Conservation (phyloP, 2,113 vertebrate genomes). For the Arenaria interpres region DNA sequence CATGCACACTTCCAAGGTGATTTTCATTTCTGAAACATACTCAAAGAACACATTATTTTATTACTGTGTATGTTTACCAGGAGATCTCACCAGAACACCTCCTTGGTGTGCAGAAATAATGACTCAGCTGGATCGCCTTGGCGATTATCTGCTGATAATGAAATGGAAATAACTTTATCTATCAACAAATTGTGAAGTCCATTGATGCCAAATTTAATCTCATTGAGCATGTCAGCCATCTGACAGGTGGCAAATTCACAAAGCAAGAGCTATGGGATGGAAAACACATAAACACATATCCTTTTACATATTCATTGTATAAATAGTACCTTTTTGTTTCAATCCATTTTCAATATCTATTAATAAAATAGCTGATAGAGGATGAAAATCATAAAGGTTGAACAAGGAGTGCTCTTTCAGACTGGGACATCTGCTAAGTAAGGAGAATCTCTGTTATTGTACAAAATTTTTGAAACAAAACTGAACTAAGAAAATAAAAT, state of each 20-base stretch:
- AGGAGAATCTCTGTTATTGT: background rate
- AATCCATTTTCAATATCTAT: background rate
- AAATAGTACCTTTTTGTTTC: slow-evolving; percentile 43
- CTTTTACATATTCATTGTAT: slow-evolving; percentile 34
- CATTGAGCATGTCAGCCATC: slow-evolving; percentile 42
- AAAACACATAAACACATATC: slow-evolving; percentile 13
- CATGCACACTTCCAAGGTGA: background rate
- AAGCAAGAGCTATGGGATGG: slow-evolving; percentile 22
- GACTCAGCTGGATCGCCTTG: background rate
- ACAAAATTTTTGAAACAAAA: background rate
- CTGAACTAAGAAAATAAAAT: background rate
- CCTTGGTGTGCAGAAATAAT: background rate
- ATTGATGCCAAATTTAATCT: slow-evolving; percentile 39
- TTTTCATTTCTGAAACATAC: background rate
- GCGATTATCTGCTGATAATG: background rate
- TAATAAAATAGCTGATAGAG: slow-evolving; percentile 39
- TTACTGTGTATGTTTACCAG: background rate
- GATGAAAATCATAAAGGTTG: slow-evolving; percentile 36
- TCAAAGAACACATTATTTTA: background rate
- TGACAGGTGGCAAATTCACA: slow-evolving; percentile 56
- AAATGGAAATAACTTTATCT: slow-evolving; percentile 53
- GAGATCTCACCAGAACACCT: background rate
- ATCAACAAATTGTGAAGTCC: slow-evolving; percentile 8
- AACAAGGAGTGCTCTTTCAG: slow-evolving; percentile 10
- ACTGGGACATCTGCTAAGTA: slow-evolving; percentile 3